Percentiles rank a stretch among this genome's conserved stretches.
phyloP scores from a whole-genome alignment of 2,888 invertebrate genomes.

The Tetranychus truncatus region DNA sequence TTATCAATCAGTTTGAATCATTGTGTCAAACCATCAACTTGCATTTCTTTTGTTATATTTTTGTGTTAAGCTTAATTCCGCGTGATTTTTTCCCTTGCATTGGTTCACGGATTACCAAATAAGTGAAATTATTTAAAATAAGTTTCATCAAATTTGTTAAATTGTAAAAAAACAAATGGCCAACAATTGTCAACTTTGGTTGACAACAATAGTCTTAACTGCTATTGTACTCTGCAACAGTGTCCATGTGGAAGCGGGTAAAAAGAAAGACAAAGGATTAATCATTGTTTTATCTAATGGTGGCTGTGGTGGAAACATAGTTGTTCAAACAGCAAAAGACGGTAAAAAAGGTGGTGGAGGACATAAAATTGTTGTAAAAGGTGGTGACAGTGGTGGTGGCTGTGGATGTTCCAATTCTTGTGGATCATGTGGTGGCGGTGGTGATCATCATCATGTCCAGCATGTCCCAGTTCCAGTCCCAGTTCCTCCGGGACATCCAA shows the following conservation, averaged over 20 bases:
- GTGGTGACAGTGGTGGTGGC: constrained; percentile 7
- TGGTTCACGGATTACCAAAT: no score
- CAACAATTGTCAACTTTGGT: neutral
- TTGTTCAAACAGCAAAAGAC: neutral
- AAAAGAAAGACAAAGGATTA: constrained; percentile 3
- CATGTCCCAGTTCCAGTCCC: neutral
- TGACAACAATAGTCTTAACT: neutral
- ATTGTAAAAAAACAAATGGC: neutral
- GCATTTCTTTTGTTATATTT: no score
- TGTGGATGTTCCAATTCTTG: neutral
- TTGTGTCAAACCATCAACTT: no score
- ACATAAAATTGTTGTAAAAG: constrained; percentile 6
- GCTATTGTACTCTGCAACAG: neutral
- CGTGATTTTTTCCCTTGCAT: no score
- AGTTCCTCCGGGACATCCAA: neutral
- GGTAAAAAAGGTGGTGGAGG: neutral
- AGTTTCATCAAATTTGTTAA: neutral
- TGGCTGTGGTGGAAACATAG: constrained; percentile 7
- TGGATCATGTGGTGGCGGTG: neutral
- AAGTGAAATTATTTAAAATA: no score
- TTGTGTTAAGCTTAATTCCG: no score
- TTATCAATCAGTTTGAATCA: no score
- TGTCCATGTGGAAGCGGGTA: constrained; percentile 1
- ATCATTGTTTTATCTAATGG: constrained; percentile 8
- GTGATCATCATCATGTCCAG: neutral